A percentile compares a stretch with the other conserved stretches of the same genome.
phyloP scores from a whole-genome alignment of 2,113 vertebrate genomes.

The Blennius ocellaris region DNA sequence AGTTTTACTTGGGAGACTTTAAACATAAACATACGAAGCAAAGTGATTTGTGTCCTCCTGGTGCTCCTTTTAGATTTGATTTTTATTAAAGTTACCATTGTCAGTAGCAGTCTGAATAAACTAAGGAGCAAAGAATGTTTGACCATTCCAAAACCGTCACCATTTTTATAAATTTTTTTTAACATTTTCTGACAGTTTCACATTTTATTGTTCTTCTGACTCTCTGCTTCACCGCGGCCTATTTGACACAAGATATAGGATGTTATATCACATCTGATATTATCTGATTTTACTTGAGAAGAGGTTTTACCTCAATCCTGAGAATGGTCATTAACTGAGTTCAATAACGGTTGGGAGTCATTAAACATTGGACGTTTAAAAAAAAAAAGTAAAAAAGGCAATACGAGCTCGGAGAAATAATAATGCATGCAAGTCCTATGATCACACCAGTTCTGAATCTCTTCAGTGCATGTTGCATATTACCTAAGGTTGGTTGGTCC shows the following conservation, averaged over 20 bases:
- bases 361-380: too few relatives aligned
- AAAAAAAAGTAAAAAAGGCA: too few relatives aligned
- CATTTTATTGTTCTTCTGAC: background rate
- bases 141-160: background rate
- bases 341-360: too few relatives aligned
- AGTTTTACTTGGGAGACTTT: too few relatives aligned
- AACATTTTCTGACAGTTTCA: background rate
- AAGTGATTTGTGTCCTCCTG: background rate
- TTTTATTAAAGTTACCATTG: background rate
- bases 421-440: too few relatives aligned
- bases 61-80: background rate
- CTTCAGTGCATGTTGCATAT: too few relatives aligned
- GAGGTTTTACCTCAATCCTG: background rate
- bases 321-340: background rate
- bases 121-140: background rate
- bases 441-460: too few relatives aligned
- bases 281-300: background rate
- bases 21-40: too few relatives aligned
- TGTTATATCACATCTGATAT: background rate
- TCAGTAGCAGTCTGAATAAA: slow-evolving; percentile 1
- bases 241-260: background rate
- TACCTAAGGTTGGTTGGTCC: too few relatives aligned
- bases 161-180: background rate
- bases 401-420: too few relatives aligned
- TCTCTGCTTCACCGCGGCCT: background rate